Evolutionary conservation across 2,888 invertebrate genomes (phyloP).

Genomic region (Diarsia dahlii): DNA sequence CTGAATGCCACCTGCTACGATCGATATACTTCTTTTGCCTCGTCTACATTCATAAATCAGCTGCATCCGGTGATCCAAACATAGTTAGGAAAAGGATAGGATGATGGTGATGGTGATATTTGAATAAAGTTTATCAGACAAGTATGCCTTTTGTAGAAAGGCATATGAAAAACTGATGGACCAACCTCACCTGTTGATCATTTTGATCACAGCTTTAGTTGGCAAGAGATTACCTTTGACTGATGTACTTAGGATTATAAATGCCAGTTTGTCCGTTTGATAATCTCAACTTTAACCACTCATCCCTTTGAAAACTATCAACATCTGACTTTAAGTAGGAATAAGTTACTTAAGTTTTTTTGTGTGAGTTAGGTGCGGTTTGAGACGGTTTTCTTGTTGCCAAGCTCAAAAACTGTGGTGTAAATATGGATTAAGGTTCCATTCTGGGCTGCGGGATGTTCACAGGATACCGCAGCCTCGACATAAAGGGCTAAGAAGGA

Average conservation of each 20-base stretch:
- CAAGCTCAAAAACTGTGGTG: no score
- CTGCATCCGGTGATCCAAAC: background rate
- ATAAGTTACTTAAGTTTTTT: background rate
- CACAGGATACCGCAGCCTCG: no score
- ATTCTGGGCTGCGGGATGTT: no score
- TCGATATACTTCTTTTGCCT: no score
- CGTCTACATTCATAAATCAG: no score
- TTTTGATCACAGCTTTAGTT: constrained; percentile 22
- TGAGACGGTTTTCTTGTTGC: background rate
- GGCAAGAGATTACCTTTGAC: constrained; percentile 5
- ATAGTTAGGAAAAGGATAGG: background rate
- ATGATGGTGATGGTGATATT: background rate
- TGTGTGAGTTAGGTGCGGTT: background rate
- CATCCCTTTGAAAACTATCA: background rate
- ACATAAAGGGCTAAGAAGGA: no score
- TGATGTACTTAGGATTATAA: constrained; percentile 22
- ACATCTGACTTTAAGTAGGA: background rate
- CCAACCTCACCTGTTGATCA: background rate
- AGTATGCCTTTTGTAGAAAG: background rate
- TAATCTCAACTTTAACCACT: constrained; percentile 9
- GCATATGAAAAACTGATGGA: background rate
- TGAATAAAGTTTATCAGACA: background rate
- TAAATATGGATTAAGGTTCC: background rate
- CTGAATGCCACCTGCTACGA: no score
- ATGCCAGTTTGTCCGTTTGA: constrained; percentile 20